Conservation (phyloP, 1,140 invertebrate species). For the Caligus rogercresseyi region DNA sequence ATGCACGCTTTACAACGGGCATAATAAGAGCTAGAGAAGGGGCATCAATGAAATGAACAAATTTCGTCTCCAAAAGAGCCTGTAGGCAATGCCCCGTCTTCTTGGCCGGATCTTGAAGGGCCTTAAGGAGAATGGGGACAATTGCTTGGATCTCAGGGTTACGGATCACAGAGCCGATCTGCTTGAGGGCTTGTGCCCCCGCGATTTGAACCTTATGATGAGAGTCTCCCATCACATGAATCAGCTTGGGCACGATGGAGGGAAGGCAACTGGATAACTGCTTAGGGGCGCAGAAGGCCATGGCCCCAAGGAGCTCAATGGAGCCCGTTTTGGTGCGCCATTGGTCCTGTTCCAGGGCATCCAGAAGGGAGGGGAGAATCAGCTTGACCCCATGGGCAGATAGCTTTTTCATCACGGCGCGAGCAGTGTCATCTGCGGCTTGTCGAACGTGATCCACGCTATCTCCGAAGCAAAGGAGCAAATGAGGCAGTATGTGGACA, state of each 20-base stretch:
- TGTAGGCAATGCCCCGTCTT: constrained; percentile 82
- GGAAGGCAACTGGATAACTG: constrained; percentile 93
- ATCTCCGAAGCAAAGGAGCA: constrained; percentile 90
- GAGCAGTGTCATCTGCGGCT: constrained; percentile 83
- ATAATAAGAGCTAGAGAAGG: constrained; percentile 95
- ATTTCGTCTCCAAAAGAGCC: constrained; percentile 85
- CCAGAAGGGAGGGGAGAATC: constrained; percentile 69
- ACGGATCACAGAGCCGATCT: constrained; percentile 91
- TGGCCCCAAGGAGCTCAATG: constrained; percentile 84
- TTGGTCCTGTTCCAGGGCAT: constrained; percentile 87
- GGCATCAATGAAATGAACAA: constrained; percentile 98
- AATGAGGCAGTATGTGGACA: constrained; percentile 82
- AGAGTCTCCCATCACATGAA: constrained; percentile 90
- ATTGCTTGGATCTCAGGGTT: constrained; percentile 93
- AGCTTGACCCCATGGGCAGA: constrained; percentile 93
- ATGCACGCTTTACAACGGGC: constrained; percentile 93
- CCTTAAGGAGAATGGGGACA: constrained; percentile 72
- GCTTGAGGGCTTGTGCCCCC: constrained; percentile 77
- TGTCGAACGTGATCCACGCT: constrained; percentile 59
- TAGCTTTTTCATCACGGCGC: constrained; percentile 88
- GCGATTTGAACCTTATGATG: constrained; percentile 95
- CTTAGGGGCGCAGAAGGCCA: constrained; percentile 96
- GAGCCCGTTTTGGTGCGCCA: constrained; percentile 94
- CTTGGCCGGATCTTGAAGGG: constrained; percentile 86
- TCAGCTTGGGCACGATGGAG: constrained; percentile 93